Conservation (phyloP, 2,888 invertebrate species). For the Dryobotodes eremita region DNA sequence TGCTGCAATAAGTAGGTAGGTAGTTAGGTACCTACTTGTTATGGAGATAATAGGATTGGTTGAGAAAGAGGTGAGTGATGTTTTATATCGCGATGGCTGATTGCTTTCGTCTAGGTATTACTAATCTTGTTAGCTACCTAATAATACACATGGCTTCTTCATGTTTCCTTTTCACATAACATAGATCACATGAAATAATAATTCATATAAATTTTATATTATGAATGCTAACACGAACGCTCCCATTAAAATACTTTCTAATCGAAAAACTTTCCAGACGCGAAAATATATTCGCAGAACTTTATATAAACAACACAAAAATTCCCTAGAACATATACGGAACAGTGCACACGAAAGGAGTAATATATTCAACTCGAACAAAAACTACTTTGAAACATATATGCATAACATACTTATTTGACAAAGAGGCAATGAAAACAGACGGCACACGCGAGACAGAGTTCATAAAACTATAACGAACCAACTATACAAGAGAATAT, state of each 20-base stretch:
- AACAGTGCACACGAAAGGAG: slow-evolving; percentile 37
- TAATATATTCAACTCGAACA: slow-evolving; percentile 54
- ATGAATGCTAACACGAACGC: not conserved
- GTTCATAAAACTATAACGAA: slow-evolving; percentile 67
- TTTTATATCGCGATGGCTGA: slow-evolving; percentile 26
- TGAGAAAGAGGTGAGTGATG: slow-evolving; percentile 37
- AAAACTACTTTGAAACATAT: slow-evolving; percentile 55
- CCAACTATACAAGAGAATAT: slow-evolving; percentile 42
- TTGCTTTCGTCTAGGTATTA: slow-evolving; percentile 17
- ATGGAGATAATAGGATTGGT: slow-evolving; percentile 24
- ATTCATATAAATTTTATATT: not conserved
- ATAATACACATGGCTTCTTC: not conserved
- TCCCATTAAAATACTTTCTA: not conserved
- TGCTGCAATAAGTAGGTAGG: slow-evolving; percentile 33
- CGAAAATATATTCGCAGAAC: slow-evolving; percentile 4
- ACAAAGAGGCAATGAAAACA: slow-evolving; percentile 65
- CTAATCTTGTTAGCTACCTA: not conserved
- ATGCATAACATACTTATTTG: slow-evolving; percentile 61
- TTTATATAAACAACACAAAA: slow-evolving; percentile 23
- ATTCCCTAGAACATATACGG: slow-evolving; percentile 21
- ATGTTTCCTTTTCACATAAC: not conserved
- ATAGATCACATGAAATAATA: not conserved
- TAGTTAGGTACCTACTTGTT: slow-evolving; percentile 18
- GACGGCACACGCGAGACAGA: slow-evolving; percentile 46
- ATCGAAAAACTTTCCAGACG: not conserved